A percentile compares a stretch with the other conserved stretches of the same genome.
These are phyloP conservation scores for Muntiacus muntjak DNA, from an alignment of 2,113 vertebrate genomes.

Conservation along the genomic window DNA sequence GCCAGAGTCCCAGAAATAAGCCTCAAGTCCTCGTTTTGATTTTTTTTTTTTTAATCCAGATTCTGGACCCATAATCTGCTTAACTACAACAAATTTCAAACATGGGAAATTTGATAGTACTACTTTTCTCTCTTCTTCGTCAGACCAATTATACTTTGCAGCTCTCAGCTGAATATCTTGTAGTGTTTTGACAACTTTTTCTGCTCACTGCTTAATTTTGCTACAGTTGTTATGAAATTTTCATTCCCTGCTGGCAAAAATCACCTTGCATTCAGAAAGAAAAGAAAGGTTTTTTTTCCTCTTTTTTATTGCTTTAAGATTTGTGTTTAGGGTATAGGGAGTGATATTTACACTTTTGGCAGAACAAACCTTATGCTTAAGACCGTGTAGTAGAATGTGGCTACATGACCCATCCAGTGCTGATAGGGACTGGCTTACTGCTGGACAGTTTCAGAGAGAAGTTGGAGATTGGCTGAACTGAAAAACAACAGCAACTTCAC, in stretches of 20 bases:
- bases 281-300: neutral
- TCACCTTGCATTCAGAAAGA: neutral
- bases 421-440: neutral
- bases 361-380: neutral
- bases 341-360: neutral
- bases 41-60: neutral
- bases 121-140: neutral
- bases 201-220: slow-evolving; percentile 36
- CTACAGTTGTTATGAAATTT: slow-evolving; percentile 22
- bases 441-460: neutral
- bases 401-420: neutral
- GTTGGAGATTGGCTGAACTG: neutral
- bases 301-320: neutral
- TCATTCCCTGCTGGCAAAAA: neutral
- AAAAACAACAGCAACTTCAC: neutral
- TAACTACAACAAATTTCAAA: neutral
- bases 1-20: neutral
- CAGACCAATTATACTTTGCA: neutral
- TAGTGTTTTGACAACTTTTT: slow-evolving; percentile 16
- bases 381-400: neutral
- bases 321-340: neutral
- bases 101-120: neutral
- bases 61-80: neutral
- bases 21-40: neutral
- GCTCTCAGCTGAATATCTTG: neutral